Evolutionary conservation across 2,888 invertebrate genomes (phyloP).

Genomic region (Acleris literana): DNA sequence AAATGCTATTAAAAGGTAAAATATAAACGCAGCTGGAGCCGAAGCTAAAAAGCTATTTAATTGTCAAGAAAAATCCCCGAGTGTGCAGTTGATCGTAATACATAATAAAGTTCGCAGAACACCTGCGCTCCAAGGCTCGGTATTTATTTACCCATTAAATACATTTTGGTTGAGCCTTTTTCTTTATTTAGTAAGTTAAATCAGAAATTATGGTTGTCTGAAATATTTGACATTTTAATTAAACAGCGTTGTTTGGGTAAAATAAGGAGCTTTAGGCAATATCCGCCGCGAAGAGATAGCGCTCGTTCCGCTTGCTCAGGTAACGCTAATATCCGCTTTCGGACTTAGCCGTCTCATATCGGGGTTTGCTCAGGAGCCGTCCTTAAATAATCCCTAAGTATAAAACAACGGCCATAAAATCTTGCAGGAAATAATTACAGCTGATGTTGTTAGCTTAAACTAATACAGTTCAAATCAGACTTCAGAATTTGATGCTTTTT

Average conservation of each 20-base stretch:
- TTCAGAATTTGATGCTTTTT: constrained; percentile 1
- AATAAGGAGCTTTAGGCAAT: constrained; percentile 23
- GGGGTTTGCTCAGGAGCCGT: constrained; percentile 38
- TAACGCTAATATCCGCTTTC: constrained; percentile 23
- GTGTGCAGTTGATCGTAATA: not conserved
- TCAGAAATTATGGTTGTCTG: not conserved
- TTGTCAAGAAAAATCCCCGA: not conserved
- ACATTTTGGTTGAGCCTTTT: no score
- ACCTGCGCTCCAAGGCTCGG: not conserved
- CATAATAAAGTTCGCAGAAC: not conserved
- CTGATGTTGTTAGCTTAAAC: not conserved
- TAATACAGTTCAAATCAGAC: constrained; percentile 1
- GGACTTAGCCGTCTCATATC: constrained; percentile 30
- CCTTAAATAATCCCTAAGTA: constrained; percentile 9
- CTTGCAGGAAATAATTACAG: not conserved
- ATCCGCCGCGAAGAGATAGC: constrained; percentile 26
- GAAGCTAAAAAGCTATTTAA: no score
- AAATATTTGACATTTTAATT: constrained; percentile 10
- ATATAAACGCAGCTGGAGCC: no score
- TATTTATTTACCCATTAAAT: no score
- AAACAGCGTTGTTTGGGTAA: constrained; percentile 8
- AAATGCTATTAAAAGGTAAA: no score
- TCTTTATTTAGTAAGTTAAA: not conserved
- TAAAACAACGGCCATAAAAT: not conserved
- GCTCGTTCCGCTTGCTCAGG: constrained; percentile 16